Percentiles rank a stretch among this genome's conserved stretches.
phyloP scores from a whole-genome alignment of 2,888 invertebrate species.

The Orgyia antiqua region DNA sequence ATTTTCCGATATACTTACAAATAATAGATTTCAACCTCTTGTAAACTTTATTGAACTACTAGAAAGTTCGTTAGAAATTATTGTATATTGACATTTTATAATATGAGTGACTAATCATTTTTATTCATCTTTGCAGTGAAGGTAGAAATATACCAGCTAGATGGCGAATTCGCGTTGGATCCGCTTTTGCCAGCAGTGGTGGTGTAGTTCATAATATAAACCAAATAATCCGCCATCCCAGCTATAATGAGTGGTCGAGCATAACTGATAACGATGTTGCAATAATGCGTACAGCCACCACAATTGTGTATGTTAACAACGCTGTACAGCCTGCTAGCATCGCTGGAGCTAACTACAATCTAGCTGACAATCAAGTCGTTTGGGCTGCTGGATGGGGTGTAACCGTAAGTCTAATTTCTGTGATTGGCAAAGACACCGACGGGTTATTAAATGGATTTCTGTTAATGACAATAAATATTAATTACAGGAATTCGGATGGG shows the following conservation, averaged over 20 bases:
- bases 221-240: background rate
- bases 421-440: no score
- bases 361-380: conserved; percentile 37
- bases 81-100: no score
- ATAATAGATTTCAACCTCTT: no score
- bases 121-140: no score
- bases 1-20: no score
- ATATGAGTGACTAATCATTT: no score
- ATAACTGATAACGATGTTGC: background rate
- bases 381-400: conserved; percentile 53
- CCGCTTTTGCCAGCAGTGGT: background rate
- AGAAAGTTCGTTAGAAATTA: no score
- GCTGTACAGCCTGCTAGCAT: conserved; percentile 6
- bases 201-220: background rate
- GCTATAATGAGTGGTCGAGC: background rate
- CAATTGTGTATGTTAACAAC: background rate
- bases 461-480: no score
- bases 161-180: background rate
- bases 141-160: background rate
- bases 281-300: background rate
- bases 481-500: background rate
- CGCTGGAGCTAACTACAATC: conserved; percentile 33
- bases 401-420: conserved; percentile 34
- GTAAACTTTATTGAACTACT: no score
- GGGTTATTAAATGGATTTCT: no score